Conservation (phyloP, 2,797 vertebrate species). For the Sebastes vulpes region DNA sequence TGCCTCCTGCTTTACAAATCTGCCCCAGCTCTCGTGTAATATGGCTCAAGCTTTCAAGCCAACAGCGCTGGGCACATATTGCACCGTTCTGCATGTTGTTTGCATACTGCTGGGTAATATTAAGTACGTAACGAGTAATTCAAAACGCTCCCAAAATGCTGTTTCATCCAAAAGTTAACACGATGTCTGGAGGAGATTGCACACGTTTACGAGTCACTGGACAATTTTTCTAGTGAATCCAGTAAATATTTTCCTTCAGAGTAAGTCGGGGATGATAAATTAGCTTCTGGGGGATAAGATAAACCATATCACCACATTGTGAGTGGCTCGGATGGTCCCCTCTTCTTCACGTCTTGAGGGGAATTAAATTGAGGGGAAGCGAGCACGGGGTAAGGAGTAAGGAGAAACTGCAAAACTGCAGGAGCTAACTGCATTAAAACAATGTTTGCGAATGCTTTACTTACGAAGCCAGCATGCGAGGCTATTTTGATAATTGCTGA, state of each 20-base stretch:
- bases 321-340: conserved; percentile 40
- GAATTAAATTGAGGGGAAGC: conserved; percentile 65
- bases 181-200: conserved; percentile 43
- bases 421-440: conserved; percentile 75
- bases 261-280: conserved; percentile 70
- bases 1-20: conserved; percentile 6
- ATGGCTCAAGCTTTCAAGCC: background rate
- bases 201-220: conserved; percentile 40
- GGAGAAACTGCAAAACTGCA: conserved; percentile 52
- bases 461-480: conserved; percentile 72
- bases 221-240: conserved; percentile 56
- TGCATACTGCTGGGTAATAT: conserved; percentile 24
- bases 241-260: conserved; percentile 61
- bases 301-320: conserved; percentile 58
- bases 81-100: background rate
- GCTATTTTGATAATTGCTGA: conserved; percentile 79
- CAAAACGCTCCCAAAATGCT: conserved; percentile 31
- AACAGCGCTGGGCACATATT: conserved; percentile 6
- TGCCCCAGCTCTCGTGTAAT: conserved; percentile 8
- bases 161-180: conserved; percentile 39
- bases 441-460: conserved; percentile 76
- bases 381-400: conserved; percentile 34
- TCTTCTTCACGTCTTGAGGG: conserved; percentile 42
- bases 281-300: conserved; percentile 70
- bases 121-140: conserved; percentile 15